These are phyloP conservation scores for Planiliza haematocheilus DNA, from an alignment of 2,113 vertebrate genomes.

Conservation along the genomic window DNA sequence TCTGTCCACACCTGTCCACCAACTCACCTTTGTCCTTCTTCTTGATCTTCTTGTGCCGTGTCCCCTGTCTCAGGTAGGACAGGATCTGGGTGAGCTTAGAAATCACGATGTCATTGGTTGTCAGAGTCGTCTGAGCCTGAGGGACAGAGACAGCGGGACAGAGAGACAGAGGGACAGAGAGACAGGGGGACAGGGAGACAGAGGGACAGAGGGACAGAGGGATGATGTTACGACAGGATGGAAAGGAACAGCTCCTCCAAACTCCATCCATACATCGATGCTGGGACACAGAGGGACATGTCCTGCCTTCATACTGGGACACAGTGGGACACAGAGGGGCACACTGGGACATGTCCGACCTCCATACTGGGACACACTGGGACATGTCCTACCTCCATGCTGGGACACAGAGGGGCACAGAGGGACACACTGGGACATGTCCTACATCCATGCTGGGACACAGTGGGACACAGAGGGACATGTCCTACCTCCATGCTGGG, in stretches of 20 bases:
- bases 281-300: too few relatives aligned
- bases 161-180: not conserved
- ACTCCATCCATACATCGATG: too few relatives aligned
- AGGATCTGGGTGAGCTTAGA: slow-evolving; percentile 98
- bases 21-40: slow-evolving; percentile 95
- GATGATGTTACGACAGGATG: too few relatives aligned
- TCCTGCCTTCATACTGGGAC: too few relatives aligned
- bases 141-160: not conserved
- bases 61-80: slow-evolving; percentile 96
- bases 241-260: too few relatives aligned
- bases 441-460: too few relatives aligned
- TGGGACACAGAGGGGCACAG: too few relatives aligned
- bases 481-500: slow-evolving; percentile 89
- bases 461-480: too few relatives aligned
- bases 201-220: not conserved
- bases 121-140: slow-evolving; percentile 97
- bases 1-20: not conserved
- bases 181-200: not conserved
- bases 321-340: too few relatives aligned
- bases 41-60: slow-evolving; percentile 97
- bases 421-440: too few relatives aligned
- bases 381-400: too few relatives aligned
- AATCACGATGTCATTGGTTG: slow-evolving; percentile 99
- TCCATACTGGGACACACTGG: not conserved
- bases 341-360: too few relatives aligned